Base-by-base conservation (phyloP, 2,888 invertebrate genomes). In the Chrysodeixis includens region DNA sequence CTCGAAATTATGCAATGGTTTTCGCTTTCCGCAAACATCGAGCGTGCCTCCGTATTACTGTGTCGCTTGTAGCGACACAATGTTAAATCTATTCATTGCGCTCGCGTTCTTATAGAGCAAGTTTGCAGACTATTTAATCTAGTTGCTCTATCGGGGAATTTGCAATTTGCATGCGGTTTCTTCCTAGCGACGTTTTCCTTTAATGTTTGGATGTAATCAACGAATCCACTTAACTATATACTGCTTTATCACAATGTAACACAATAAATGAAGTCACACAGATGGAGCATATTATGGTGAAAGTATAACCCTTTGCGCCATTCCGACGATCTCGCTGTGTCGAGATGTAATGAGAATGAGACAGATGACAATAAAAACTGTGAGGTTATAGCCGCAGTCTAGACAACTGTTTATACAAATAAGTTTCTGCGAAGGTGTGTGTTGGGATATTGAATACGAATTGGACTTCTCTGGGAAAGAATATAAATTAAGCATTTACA, bases 401-500 rank as follows among this genome's bases (percentile, higher is more conserved):
- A 80, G 75, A 77, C 75, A 26, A 30, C 46, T 69, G 72, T 78
- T 67, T 81, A 69, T 62, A 63, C 68, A 69, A 71, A 74, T 78
- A 81, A 56, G 55, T 69, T 67, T 67, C 46, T 66, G 51, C 22
- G 20, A 10, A 56, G 60, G 66, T 62, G 70, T 71, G 62, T 58
- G 62, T 52, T 54, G 69, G 66, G 52, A 69, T 60, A 69, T 59
- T 71, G 78, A 78, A 83, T 79, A 82, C 78, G 58, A 76, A 79
- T 79, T 74, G 80, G 79, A 74, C 71, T 75, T 63, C 69, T 69
- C 35, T 62, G 66, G 72, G 66, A 79, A 83, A 83, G 75, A 82
- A 85, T 81, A 80, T 82, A 83, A 83, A 83, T 80, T 78, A 85
- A 87, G 83, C 86, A 87, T 87, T 86, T 87, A 87, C 83, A 76